These are phyloP conservation scores for Pseudochirops corinnae DNA, from an alignment of 2,797 vertebrate genomes.

Conservation along the genomic window DNA sequence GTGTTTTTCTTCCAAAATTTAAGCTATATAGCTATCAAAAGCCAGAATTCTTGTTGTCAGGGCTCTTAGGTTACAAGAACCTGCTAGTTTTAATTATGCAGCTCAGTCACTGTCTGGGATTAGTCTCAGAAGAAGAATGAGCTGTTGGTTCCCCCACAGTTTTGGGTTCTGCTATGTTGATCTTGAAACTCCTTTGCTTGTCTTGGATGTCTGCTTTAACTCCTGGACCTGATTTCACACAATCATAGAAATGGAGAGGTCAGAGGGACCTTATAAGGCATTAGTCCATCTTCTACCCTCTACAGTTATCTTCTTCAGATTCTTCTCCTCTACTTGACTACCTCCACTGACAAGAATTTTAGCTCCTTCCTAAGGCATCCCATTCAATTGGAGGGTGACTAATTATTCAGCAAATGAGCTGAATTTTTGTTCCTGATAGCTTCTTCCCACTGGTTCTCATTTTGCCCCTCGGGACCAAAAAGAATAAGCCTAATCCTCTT, in stretches of 20 bases:
- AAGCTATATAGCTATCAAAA: neutral
- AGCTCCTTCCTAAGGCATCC: neutral
- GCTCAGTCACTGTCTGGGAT: neutral
- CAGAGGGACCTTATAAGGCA: neutral
- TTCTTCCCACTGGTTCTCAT: neutral
- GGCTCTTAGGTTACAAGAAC: neutral
- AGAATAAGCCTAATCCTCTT: neutral
- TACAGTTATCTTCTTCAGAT: neutral
- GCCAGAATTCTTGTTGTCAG: neutral
- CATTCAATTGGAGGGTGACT: neutral
- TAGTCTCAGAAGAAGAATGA: neutral
- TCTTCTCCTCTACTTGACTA: neutral
- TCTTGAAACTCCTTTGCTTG: neutral
- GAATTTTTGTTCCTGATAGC: neutral
- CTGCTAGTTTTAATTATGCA: neutral
- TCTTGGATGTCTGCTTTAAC: neutral
- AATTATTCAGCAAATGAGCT: neutral
- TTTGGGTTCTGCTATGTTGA: neutral
- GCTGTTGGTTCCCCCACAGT: neutral
- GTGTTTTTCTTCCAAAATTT: neutral
- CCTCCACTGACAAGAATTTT: neutral
- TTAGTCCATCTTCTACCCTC: neutral
- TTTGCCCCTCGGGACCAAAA: neutral
- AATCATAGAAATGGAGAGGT: neutral
- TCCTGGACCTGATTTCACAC: neutral